Conservation (phyloP, 1,140 invertebrate species). For the Gryllus bimaculatus region DNA sequence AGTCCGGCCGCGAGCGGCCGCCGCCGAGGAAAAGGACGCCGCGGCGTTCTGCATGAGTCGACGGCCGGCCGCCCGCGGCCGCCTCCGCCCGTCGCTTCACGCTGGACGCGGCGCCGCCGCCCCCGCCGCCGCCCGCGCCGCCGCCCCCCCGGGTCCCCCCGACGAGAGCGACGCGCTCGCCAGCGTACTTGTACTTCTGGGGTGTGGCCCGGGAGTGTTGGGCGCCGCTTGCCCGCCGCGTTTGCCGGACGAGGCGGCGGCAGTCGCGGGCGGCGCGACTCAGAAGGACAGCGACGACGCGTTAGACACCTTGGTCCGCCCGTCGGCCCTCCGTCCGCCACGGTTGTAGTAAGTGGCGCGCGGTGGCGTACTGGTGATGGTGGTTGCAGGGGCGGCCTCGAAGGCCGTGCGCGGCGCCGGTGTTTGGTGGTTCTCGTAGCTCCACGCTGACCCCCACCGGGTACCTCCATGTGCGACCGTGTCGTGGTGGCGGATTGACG, state of each 20-base stretch:
- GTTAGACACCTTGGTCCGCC: conserved; percentile 33
- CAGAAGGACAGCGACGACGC: conserved; percentile 53
- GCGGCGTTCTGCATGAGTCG: too few relatives aligned
- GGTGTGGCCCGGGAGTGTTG: conserved; percentile 27
- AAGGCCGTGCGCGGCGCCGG: conserved; percentile 38
- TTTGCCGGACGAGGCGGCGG: conserved; percentile 40
- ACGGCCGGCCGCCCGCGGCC: conserved; percentile 8
- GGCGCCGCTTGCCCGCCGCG: conserved; percentile 31
- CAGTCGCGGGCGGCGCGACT: conserved; percentile 39
- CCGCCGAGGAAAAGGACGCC: neutral
- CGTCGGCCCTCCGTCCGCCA: conserved; percentile 36
- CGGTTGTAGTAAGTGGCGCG: conserved; percentile 69
- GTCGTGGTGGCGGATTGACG: conserved; percentile 52
- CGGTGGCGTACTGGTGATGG: conserved; percentile 55
- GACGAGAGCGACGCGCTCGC: conserved; percentile 32
- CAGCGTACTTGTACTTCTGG: conserved; percentile 49
- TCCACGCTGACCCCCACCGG: conserved; percentile 48
- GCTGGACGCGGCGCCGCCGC: conserved; percentile 31
- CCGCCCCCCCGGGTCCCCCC: neutral
- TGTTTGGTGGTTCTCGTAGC: conserved; percentile 54
- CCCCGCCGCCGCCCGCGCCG: conserved; percentile 12
- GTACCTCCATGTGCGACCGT: conserved; percentile 44
- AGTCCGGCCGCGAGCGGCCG: conserved; percentile 2
- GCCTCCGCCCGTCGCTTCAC: conserved; percentile 35
- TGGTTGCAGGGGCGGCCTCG: conserved; percentile 53